phyloP scores from a whole-genome alignment of 2,113 vertebrate species.

The Nerophis lumbriciformis region DNA sequence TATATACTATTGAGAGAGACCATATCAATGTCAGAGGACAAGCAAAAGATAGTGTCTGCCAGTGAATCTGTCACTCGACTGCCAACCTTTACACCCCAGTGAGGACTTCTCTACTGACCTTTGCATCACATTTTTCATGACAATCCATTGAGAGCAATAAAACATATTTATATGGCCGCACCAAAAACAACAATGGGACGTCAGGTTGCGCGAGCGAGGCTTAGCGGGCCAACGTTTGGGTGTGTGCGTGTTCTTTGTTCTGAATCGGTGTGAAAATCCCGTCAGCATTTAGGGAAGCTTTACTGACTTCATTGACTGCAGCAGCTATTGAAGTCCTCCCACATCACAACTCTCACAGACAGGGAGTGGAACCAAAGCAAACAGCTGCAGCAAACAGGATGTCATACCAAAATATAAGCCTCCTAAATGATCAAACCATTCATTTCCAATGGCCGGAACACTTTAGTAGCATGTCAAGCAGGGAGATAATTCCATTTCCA shows the following conservation, averaged over 20 bases:
- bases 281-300: constrained; percentile 14
- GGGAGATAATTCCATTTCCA: constrained; percentile 39
- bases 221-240: constrained; percentile 25
- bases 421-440: constrained; percentile 12
- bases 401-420: constrained; percentile 4
- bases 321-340: neutral
- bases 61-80: constrained; percentile 50
- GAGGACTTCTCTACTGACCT: constrained; percentile 47
- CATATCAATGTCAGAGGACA: too few species aligned
- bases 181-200: constrained; percentile 18
- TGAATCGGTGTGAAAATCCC: constrained; percentile 23
- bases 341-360: constrained; percentile 32
- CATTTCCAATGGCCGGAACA: constrained; percentile 20
- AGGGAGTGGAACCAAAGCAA: constrained; percentile 38
- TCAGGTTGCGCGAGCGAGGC: constrained; percentile 29
- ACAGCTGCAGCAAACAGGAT: constrained; percentile 37
- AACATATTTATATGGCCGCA: constrained; percentile 29
- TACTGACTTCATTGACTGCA: constrained; percentile 16
- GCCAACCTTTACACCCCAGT: constrained; percentile 50
- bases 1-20: too few species aligned
- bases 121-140: constrained; percentile 34
- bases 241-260: constrained; percentile 25
- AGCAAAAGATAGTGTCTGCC: neutral
- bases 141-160: constrained; percentile 18
- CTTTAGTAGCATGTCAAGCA: constrained; percentile 27